Evolutionary conservation across 2,113 vertebrate species (phyloP).

Genomic region (Pica pica): DNA sequence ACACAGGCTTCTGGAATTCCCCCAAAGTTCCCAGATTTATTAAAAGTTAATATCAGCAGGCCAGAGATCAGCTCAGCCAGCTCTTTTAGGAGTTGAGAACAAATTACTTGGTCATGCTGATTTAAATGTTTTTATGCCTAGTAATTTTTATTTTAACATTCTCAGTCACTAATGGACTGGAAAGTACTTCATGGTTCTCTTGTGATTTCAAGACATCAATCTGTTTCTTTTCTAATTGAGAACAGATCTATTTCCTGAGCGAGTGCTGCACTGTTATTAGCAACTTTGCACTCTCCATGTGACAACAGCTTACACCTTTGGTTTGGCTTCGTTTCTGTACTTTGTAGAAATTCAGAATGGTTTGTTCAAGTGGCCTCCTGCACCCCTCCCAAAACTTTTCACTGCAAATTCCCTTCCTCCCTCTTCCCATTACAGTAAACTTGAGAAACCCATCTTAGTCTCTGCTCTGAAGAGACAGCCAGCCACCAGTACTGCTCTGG

Average conservation of each 20-base stretch:
- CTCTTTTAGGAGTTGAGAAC: slow-evolving; percentile 20
- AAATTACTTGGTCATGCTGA: slow-evolving; percentile 2
- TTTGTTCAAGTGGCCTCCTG: neutral
- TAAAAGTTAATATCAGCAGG: slow-evolving; percentile 14
- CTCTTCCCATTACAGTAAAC: neutral
- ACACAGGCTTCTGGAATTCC: slow-evolving; percentile 6
- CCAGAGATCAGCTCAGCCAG: slow-evolving; percentile 40
- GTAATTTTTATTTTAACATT: slow-evolving; percentile 42
- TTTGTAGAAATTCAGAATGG: neutral
- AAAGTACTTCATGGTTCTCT: neutral
- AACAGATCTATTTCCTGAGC: neutral
- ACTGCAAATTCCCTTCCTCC: neutral
- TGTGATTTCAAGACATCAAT: slow-evolving; percentile 36
- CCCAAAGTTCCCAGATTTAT: slow-evolving; percentile 33
- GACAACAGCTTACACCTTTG: neutral
- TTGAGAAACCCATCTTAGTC: neutral
- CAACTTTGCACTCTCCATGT: neutral
- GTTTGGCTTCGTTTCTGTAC: neutral
- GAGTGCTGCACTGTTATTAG: neutral
- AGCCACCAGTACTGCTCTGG: neutral
- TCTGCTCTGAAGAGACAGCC: neutral
- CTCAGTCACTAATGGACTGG: slow-evolving; percentile 43
- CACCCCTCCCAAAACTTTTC: neutral
- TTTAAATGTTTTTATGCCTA: slow-evolving; percentile 51
- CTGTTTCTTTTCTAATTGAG: slow-evolving; percentile 6